Conservation (phyloP, 2,888 invertebrate genomes). For the Pyrrhosoma nymphula region DNA sequence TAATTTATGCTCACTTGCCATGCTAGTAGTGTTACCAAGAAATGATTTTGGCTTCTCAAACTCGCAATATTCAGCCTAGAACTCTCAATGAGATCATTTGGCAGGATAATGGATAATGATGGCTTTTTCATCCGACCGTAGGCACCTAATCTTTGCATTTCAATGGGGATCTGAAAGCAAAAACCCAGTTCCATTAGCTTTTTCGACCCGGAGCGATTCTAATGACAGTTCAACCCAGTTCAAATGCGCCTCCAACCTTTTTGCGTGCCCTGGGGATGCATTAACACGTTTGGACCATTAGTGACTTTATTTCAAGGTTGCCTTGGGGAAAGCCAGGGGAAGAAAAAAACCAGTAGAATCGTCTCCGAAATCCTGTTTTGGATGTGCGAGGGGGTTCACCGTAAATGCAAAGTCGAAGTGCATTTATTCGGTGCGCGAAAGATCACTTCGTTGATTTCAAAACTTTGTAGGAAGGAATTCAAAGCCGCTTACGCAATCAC, state of each 20-base stretch:
- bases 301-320: background rate
- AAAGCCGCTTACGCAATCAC: too few relatives aligned
- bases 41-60: too few relatives aligned
- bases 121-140: background rate
- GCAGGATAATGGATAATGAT: background rate
- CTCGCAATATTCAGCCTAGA: background rate
- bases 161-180: background rate
- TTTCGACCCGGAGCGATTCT: background rate
- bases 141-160: background rate
- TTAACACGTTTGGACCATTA: background rate
- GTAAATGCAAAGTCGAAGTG: background rate
- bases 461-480: too few relatives aligned
- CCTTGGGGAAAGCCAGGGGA: background rate
- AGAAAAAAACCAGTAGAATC: background rate
- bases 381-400: background rate
- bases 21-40: too few relatives aligned
- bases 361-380: background rate
- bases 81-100: background rate
- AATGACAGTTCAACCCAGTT: constrained; percentile 1
- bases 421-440: background rate
- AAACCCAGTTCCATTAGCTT: background rate
- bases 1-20: too few relatives aligned
- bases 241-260: background rate
- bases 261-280: background rate
- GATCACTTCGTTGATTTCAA: background rate